phyloP scores from a whole-genome alignment of 2,888 invertebrate genomes.

The Lycaena phlaeas region DNA sequence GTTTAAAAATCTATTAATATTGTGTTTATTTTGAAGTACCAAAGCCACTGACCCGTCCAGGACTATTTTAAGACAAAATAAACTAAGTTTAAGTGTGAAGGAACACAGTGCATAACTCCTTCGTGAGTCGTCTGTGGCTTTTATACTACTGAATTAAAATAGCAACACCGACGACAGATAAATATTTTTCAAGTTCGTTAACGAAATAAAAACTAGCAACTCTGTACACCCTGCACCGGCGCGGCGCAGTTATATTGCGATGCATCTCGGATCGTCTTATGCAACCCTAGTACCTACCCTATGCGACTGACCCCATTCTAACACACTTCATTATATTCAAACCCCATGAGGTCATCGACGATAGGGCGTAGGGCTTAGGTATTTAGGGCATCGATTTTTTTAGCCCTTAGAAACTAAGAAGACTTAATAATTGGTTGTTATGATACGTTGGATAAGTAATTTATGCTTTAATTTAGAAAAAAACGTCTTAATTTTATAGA shows the following conservation, averaged over 20 bases:
- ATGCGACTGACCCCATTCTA: conserved; percentile 6
- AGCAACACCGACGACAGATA: background rate
- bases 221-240: too few relatives aligned
- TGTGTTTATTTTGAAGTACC: background rate
- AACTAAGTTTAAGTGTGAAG: background rate
- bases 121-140: too few relatives aligned
- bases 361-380: conserved; percentile 8
- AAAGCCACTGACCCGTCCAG: background rate
- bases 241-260: background rate
- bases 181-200: too few relatives aligned
- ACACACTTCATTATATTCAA: conserved; percentile 5
- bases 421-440: background rate
- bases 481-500: too few relatives aligned
- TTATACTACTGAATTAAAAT: background rate
- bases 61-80: background rate
- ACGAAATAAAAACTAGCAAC: too few relatives aligned
- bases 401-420: conserved; percentile 3
- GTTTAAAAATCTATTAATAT: background rate
- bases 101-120: background rate
- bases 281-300: background rate
- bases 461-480: too few relatives aligned
- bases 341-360: conserved; percentile 7
- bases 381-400: conserved; percentile 10
- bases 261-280: conserved; percentile 1
- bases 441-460: too few relatives aligned